phyloP scores from a whole-genome alignment of 1,140 invertebrate genomes.

The Heterodera carotae region DNA sequence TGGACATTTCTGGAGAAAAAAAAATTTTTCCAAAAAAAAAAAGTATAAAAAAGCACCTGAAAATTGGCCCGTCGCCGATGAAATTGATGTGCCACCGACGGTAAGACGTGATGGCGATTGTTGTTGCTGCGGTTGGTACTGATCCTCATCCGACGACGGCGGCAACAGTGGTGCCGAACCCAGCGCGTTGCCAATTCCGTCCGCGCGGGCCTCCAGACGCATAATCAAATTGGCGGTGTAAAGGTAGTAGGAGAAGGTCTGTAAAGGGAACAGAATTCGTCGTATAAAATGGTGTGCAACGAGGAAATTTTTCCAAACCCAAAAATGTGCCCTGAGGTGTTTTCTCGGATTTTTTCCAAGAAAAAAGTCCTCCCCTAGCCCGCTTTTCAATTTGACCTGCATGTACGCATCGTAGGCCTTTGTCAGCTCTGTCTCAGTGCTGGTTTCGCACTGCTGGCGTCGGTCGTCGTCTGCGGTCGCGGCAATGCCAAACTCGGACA shows the following conservation, averaged over 20 bases:
- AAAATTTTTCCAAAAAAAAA: not conserved
- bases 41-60: not conserved
- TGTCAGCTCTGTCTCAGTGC: slow-evolving; percentile 39
- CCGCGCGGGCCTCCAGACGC: slow-evolving; percentile 82
- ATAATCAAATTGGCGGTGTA: slow-evolving; percentile 88
- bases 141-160: slow-evolving; percentile 72
- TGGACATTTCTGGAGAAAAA: not conserved
- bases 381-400: slow-evolving; percentile 7
- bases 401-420: slow-evolving; percentile 44
- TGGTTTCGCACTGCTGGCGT: slow-evolving; percentile 32
- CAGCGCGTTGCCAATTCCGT: slow-evolving; percentile 77
- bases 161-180: slow-evolving; percentile 82
- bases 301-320: slow-evolving; percentile 2
- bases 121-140: slow-evolving; percentile 34
- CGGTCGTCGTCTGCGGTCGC: slow-evolving; percentile 41
- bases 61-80: not conserved
- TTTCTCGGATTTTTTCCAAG: slow-evolving; percentile 34
- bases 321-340: too few relatives aligned
- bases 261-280: slow-evolving; percentile 65
- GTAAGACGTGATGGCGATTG: not conserved
- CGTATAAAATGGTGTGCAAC: too few relatives aligned
- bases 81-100: not conserved
- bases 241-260: slow-evolving; percentile 81
- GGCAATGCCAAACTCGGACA: slow-evolving; percentile 44
- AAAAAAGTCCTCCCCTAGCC: slow-evolving; percentile 21